phyloP scores from a whole-genome alignment of 2,797 vertebrate species.

The Danionella dracula region DNA sequence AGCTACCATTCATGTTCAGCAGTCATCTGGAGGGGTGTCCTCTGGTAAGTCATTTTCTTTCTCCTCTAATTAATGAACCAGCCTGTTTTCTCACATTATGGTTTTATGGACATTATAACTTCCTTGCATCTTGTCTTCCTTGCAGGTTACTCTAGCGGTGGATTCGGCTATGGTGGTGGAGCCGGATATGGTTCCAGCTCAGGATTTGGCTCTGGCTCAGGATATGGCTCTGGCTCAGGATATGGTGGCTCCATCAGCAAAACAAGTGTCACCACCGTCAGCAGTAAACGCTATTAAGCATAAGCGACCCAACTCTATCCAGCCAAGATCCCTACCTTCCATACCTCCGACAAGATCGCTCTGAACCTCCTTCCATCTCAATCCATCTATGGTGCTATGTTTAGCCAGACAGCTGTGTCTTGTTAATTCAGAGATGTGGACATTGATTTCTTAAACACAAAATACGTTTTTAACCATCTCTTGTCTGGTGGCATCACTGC shows the following conservation, averaged over 20 bases:
- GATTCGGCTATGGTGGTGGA: conserved; percentile 24
- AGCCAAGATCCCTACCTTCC: conserved; percentile 32
- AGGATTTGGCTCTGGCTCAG: not conserved
- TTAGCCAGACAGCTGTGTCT: conserved; percentile 22
- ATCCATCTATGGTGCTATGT: conserved; percentile 53
- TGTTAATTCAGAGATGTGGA: conserved; percentile 29
- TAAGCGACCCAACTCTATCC: conserved; percentile 14
- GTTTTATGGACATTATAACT: too few species aligned
- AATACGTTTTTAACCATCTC: conserved; percentile 22
- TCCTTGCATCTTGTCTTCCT: conserved; percentile 2
- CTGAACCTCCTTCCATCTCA: conserved; percentile 37
- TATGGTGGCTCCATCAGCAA: conserved; percentile 48
- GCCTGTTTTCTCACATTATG: not conserved
- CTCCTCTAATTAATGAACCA: not conserved
- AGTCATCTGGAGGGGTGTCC: conserved; percentile 44
- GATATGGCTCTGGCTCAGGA: not conserved
- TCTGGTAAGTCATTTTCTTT: conserved; percentile 36
- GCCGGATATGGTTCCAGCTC: conserved; percentile 2
- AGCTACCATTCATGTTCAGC: conserved; percentile 68
- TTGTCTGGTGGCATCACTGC: conserved; percentile 11
- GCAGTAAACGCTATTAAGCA: conserved; percentile 43
- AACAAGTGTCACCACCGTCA: conserved; percentile 34
- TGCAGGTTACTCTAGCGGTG: conserved; percentile 42
- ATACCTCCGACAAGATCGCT: conserved; percentile 49
- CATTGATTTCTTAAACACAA: conserved; percentile 23